phyloP scores from a whole-genome alignment of 2,888 invertebrate genomes.

The Metalampra italica region DNA sequence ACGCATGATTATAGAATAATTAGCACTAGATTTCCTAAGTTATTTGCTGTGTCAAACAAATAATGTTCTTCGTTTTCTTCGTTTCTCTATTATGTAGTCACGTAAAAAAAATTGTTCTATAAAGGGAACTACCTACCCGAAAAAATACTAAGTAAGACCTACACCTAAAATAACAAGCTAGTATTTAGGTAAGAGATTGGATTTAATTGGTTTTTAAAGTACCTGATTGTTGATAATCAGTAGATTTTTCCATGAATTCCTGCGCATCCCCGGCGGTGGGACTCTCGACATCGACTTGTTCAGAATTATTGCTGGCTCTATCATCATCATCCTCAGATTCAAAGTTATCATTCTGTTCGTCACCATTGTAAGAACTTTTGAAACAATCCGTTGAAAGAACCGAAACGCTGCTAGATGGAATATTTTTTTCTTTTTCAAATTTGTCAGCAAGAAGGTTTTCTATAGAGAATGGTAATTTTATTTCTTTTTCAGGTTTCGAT shows the following conservation, averaged over 20 bases:
- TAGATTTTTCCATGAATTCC: constrained; percentile 43
- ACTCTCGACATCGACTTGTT: constrained; percentile 63
- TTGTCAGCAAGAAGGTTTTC: constrained; percentile 64
- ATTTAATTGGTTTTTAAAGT: neutral
- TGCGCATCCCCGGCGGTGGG: constrained; percentile 48
- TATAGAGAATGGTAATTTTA: constrained; percentile 62
- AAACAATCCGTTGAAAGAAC: constrained; percentile 27
- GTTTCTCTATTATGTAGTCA: too few relatives aligned
- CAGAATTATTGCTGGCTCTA: constrained; percentile 49
- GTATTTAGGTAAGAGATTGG: too few relatives aligned
- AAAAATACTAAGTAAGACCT: too few relatives aligned
- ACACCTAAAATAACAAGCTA: too few relatives aligned
- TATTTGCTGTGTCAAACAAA: too few relatives aligned
- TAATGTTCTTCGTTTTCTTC: too few relatives aligned
- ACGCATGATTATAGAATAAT: too few relatives aligned
- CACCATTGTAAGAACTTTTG: constrained; percentile 9
- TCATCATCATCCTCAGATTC: constrained; percentile 53
- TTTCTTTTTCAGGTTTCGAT: constrained; percentile 47
- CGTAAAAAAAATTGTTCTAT: too few relatives aligned
- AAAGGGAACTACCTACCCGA: too few relatives aligned
- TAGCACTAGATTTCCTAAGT: too few relatives aligned
- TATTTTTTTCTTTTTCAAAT: constrained; percentile 29
- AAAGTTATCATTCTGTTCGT: constrained; percentile 34
- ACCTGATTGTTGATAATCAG: constrained; percentile 67
- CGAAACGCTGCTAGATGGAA: constrained; percentile 17